Conservation (phyloP, 2,113 vertebrate species). For the Chloropsis hardwickii region DNA sequence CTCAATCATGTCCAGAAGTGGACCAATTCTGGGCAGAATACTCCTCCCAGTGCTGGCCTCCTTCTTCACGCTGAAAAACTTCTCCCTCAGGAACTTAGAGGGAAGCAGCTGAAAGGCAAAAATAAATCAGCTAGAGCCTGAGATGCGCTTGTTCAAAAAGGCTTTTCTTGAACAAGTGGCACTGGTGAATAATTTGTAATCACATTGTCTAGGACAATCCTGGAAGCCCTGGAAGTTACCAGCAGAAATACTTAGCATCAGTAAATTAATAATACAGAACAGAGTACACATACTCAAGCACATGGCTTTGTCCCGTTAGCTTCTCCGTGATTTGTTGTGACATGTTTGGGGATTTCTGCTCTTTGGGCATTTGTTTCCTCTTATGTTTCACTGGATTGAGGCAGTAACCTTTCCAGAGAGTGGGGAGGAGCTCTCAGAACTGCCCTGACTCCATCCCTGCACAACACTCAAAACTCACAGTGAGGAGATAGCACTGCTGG, state of each 20-base stretch:
- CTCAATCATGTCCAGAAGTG: slow-evolving; percentile 69
- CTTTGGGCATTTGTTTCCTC: neutral
- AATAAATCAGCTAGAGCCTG: neutral
- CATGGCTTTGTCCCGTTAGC: neutral
- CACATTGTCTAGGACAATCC: too few species aligned
- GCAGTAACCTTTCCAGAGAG: neutral
- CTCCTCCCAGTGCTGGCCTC: neutral
- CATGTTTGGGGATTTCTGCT: neutral
- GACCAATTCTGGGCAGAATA: slow-evolving; percentile 60
- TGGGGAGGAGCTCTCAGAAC: neutral
- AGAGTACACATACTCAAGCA: neutral
- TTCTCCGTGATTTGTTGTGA: neutral
- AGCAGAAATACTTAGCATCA: neutral
- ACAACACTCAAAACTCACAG: neutral
- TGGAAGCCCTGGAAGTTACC: neutral
- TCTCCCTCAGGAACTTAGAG: neutral
- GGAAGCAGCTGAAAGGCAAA: neutral
- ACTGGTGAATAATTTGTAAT: neutral
- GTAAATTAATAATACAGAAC: neutral
- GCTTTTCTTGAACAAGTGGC: neutral
- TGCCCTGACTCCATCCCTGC: neutral
- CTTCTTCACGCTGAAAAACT: rapidly evolving
- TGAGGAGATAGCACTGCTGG: rapidly evolving
- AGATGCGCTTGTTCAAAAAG: neutral
- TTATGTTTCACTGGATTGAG: neutral